A percentile compares a stretch with the other conserved stretches of the same genome.
phyloP scores from a whole-genome alignment of 1,140 invertebrate species.

The Apis mellifera region DNA sequence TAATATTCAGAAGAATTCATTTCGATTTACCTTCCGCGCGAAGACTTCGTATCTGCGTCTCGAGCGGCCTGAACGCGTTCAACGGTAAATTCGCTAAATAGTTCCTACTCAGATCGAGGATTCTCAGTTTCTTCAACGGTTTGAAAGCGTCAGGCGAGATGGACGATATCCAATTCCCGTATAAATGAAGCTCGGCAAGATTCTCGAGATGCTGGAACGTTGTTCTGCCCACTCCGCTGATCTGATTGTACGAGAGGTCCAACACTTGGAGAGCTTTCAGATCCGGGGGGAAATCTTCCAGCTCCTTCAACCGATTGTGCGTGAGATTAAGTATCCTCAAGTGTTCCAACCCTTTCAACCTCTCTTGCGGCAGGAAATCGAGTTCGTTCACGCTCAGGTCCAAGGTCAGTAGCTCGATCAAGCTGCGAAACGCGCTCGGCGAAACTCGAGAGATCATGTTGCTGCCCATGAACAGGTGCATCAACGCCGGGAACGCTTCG shows the following conservation, averaged over 20 bases:
- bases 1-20: no score
- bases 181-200: slow-evolving; percentile 88
- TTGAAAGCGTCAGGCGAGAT: slow-evolving; percentile 90
- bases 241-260: slow-evolving; percentile 92
- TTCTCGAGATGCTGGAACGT: slow-evolving; percentile 88
- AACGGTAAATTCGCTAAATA: slow-evolving; percentile 90
- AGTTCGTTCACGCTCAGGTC: slow-evolving; percentile 92
- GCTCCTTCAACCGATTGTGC: slow-evolving; percentile 89
- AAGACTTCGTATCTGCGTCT: slow-evolving; percentile 90
- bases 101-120: slow-evolving; percentile 92
- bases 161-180: slow-evolving; percentile 90
- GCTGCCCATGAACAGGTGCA: slow-evolving; percentile 87
- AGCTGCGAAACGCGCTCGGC: slow-evolving; percentile 90
- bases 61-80: slow-evolving; percentile 88
- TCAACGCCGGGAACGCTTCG: slow-evolving; percentile 89
- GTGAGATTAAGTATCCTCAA: slow-evolving; percentile 90
- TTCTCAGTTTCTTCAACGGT: slow-evolving; percentile 88
- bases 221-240: slow-evolving; percentile 87
- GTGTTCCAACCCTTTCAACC: slow-evolving; percentile 88
- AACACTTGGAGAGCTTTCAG: slow-evolving; percentile 89
- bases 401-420: slow-evolving; percentile 88
- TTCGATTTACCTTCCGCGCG: slow-evolving; percentile 87
- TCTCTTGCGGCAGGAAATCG: slow-evolving; percentile 91
- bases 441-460: slow-evolving; percentile 91
- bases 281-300: slow-evolving; percentile 91